Conservation (phyloP, 2,113 vertebrate species). For the Noctilio leporinus region DNA sequence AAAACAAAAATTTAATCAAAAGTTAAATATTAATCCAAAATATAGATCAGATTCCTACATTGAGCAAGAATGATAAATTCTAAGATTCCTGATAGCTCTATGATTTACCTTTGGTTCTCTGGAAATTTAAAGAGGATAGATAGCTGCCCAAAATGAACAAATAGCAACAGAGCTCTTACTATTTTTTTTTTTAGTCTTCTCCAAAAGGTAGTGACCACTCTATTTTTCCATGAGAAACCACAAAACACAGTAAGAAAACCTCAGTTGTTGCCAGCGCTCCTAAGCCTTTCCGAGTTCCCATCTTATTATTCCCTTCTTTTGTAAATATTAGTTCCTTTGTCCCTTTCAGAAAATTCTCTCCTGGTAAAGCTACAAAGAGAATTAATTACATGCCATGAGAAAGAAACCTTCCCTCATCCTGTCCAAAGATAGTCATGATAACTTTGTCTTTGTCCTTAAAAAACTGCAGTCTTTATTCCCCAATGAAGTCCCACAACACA, state of each 20-base stretch:
- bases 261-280: background rate
- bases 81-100: background rate
- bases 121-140: background rate
- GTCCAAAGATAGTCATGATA: background rate
- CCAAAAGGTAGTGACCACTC: background rate
- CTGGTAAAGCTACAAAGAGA: background rate
- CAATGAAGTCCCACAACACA: background rate
- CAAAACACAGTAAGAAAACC: background rate
- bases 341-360: background rate
- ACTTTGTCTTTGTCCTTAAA: conserved; percentile 13
- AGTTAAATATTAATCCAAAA: conserved; percentile 8
- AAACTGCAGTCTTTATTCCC: background rate
- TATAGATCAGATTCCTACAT: background rate
- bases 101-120: background rate
- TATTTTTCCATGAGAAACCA: background rate
- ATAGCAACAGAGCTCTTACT: background rate
- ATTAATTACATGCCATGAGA: background rate
- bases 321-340: background rate
- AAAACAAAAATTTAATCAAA: background rate
- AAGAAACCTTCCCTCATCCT: background rate
- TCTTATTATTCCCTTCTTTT: background rate
- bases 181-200: background rate
- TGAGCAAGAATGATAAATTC: background rate
- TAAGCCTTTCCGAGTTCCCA: background rate
- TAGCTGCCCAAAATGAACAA: background rate